phyloP scores from a whole-genome alignment of 2,888 invertebrate genomes.

The Sarcophaga rosellei region DNA sequence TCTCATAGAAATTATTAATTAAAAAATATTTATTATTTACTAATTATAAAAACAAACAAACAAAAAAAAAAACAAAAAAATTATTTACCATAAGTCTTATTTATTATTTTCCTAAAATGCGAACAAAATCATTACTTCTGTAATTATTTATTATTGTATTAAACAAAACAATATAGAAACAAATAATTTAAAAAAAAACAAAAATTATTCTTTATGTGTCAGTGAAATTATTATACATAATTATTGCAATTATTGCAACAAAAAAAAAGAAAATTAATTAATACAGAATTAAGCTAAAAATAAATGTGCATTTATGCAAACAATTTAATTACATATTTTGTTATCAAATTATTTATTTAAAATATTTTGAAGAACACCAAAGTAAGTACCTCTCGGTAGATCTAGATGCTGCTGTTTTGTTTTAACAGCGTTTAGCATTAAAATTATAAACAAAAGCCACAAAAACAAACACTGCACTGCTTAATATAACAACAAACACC shows the following conservation, averaged over 20 bases:
- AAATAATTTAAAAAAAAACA: neutral
- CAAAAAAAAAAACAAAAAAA: constrained; percentile 26
- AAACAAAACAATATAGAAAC: constrained; percentile 17
- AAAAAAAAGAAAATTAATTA: neutral
- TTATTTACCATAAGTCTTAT: constrained; percentile 29
- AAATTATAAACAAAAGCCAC: too few species aligned
- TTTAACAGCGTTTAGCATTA: too few species aligned
- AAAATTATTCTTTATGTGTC: constrained; percentile 49
- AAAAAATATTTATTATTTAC: too few species aligned
- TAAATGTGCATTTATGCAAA: constrained; percentile 64
- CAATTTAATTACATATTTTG: neutral
- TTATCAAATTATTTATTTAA: too few species aligned
- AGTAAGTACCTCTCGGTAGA: too few species aligned
- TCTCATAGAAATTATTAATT: neutral
- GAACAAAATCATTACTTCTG: neutral
- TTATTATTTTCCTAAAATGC: constrained; percentile 2
- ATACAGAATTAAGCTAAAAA: constrained; percentile 41
- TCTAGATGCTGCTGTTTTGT: too few species aligned
- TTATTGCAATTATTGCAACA: constrained; percentile 30
- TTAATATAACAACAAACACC: too few species aligned
- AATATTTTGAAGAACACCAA: too few species aligned
- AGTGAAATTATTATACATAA: constrained; percentile 24
- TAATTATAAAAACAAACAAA: neutral
- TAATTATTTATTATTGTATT: constrained; percentile 17
- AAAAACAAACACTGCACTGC: too few species aligned